Evolutionary conservation across 2,888 invertebrate genomes (phyloP), one percentile per base, ranked within the genome.

Genomic region (Pollenia amentaria): DNA sequence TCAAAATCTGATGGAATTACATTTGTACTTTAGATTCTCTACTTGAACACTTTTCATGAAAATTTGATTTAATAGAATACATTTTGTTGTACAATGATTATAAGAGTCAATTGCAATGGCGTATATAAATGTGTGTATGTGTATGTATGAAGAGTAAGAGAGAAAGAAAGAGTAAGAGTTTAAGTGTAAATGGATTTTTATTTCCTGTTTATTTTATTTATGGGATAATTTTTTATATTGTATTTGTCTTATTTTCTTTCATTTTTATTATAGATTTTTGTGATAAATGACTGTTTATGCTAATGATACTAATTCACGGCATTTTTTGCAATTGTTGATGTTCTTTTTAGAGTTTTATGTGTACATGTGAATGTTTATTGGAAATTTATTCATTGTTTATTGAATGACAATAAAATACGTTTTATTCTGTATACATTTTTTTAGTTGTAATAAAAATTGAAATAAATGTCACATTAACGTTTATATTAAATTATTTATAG

Each of bases 251-350:
- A 21, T 46, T 48, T n/a, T 48, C 9, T 72, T 64, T 57, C 55
- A 57, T 51, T 48, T 57, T 72, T 72, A 62, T 70, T 69, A 51
- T 69, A 75, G 48, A 16, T 12, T 70, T 62, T 51, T 79, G 42
- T 57, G 21, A 78, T 85, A 82, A 85, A 82, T 78, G 81, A 78
- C 78, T 81, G 82, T 82, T 85, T 79, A 85, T 85, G 85, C 62
- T 85, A 85, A 85, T 82, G 73, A 48, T 69, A 60, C 69, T 72
- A 82, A 82, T 85, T 75, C 82, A 82, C 53, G 64, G 42, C 21
- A 40, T 16, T 53, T 29, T 53, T 51, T 62, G 40, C 51, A 62
- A 21, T 70, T 70, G 44, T 29, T 16, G 60, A 44, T 69, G 69
- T 40, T 70, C 60, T 60, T 60, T 69, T 65, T n/a, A 40, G 38